Conservation (phyloP, 2,888 invertebrate genomes). For the Girardia tigrina region DNA sequence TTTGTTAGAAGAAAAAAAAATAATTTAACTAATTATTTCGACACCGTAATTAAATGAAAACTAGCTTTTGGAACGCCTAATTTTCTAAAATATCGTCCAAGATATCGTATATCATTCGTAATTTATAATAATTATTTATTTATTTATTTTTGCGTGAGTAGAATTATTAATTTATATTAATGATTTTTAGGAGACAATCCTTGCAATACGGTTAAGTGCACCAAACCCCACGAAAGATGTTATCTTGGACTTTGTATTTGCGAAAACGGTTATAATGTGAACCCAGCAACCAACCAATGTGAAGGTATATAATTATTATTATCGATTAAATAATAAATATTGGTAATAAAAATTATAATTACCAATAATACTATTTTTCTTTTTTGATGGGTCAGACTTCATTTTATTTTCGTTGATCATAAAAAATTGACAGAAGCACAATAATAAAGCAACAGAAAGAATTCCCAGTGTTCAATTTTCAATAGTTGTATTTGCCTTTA, state of each 20-base stretch:
- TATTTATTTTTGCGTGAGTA: no score
- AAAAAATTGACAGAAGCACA: constrained; percentile 4
- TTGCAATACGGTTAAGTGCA: neutral
- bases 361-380: neutral
- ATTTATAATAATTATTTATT: no score
- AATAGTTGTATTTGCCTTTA: neutral
- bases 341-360: neutral
- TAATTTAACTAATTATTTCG: no score
- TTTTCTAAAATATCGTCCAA: neutral
- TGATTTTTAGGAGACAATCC: constrained; percentile 4
- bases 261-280: neutral
- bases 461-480: constrained; percentile 16
- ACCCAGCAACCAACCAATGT: neutral
- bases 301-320: neutral
- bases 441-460: neutral
- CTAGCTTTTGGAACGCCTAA: no score
- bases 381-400: constrained; percentile 11
- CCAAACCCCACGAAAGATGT: neutral
- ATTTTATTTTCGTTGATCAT: constrained; percentile 7
- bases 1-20: no score
- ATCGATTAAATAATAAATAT: neutral
- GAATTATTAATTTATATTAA: neutral
- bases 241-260: neutral
- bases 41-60: no score
- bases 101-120: neutral